Percentiles rank a stretch among this genome's conserved stretches.
phyloP scores from a whole-genome alignment of 2,888 invertebrate species.

The Ganaspis brasiliensis region DNA sequence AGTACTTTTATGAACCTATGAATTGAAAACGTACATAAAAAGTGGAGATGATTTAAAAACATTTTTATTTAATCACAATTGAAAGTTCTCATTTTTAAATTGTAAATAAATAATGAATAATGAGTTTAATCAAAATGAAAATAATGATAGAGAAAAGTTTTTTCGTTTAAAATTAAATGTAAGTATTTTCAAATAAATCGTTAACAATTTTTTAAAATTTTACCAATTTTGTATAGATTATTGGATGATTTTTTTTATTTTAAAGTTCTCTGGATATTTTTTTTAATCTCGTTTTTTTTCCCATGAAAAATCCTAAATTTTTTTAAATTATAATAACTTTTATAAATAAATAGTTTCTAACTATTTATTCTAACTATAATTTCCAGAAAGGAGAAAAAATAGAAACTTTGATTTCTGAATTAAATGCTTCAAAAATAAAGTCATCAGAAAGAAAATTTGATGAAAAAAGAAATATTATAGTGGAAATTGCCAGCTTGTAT shows the following conservation, averaged over 20 bases:
- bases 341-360: too few species aligned
- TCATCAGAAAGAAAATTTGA: background rate
- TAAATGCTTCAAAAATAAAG: background rate
- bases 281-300: too few species aligned
- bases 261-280: background rate
- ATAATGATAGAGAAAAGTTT: background rate
- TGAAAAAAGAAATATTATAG: constrained; percentile 22
- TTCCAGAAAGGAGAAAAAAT: background rate
- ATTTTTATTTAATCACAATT: background rate
- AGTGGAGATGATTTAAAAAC: too few species aligned
- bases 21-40: too few species aligned
- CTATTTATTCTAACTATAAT: background rate
- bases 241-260: too few species aligned
- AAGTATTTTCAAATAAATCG: background rate
- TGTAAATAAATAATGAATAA: constrained; percentile 14
- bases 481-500: constrained; percentile 27
- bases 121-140: background rate
- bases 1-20: too few species aligned
- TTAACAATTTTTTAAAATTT: background rate
- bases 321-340: too few species aligned
- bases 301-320: too few species aligned
- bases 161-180: constrained; percentile 3
- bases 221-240: too few species aligned
- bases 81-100: too few species aligned
- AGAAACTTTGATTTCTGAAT: constrained; percentile 15